Evolutionary conservation across 2,888 invertebrate species (phyloP), one percentile per base, ranked within the genome.

Genomic region (Leptinotarsa peninsularis): DNA sequence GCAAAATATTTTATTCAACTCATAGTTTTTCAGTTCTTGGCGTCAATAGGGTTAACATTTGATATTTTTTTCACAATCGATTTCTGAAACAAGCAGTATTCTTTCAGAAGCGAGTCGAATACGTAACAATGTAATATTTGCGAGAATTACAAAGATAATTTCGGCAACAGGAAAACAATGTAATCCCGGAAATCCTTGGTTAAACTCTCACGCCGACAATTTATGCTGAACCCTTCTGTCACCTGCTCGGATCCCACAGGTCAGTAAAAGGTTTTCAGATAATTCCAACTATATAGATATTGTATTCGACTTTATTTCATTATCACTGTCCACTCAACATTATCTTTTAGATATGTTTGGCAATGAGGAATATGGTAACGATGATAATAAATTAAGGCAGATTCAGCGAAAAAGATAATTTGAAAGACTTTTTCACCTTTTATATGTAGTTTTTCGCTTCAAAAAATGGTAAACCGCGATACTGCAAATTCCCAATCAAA

Each of bases 211-310:
- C 79, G 75, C 74, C 67, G 75, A 72, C 78, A 74, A 76, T 75
- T 80, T 79, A 77, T 80, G 76, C 79, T 79, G 79, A 79, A 76
- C 76, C 75, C 75, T 72, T 76, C 67, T 75, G 77, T 81, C 81
- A 79, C 77, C 78, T 77, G 50, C 50, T 50, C 15, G 4, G 1
- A 17, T 17, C 72, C 72, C 67, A 66, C 67, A 70, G 72, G 73
- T 67, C 72, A 72, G 54, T 74, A 68, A 21, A 67, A 67, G 72
- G 74, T 77, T 74, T 74, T 66, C 60, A 50, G 71, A 67, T 52
- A 63, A 76, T 63, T 71, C 66, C 73, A 52, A 52, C 73, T 58
- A n/a, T n/a, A n/a, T n/a, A 66, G 69, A 73, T 73, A 73, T 73
- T 73, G 56, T 71, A 76, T 73, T 73, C n/a, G 56, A 71, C 67